Conservation (phyloP, 2,113 vertebrate genomes). For the Microcebus murinus region DNA sequence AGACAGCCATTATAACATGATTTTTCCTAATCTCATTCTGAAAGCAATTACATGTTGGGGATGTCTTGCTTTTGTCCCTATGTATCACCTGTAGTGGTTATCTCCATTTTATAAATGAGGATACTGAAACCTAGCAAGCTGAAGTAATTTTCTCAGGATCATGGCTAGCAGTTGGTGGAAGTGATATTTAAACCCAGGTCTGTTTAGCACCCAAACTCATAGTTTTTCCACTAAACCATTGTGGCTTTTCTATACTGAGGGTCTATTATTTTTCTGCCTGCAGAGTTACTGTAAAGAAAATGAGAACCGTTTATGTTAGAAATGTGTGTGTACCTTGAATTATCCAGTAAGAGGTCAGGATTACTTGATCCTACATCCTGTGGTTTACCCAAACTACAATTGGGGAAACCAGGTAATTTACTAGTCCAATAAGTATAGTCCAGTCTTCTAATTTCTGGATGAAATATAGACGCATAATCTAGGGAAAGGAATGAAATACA, state of each 20-base stretch:
- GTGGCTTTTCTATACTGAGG: slow-evolving; percentile 31
- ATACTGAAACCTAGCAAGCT: neutral
- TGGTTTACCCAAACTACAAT: slow-evolving; percentile 24
- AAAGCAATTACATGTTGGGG: slow-evolving; percentile 46
- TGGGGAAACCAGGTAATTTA: slow-evolving; percentile 47
- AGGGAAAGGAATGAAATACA: slow-evolving; percentile 27
- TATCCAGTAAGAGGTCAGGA: slow-evolving; percentile 20
- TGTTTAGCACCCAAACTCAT: slow-evolving; percentile 17
- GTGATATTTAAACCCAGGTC: slow-evolving; percentile 34
- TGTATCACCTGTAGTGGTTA: neutral
- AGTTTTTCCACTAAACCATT: slow-evolving; percentile 37
- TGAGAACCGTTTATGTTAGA: slow-evolving; percentile 52
- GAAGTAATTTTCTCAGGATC: slow-evolving; percentile 60
- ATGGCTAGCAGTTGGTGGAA: slow-evolving; percentile 33
- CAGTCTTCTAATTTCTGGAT: slow-evolving; percentile 6
- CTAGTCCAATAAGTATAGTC: slow-evolving; percentile 20
- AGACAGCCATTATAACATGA: neutral
- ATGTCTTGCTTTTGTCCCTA: neutral
- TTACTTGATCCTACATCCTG: slow-evolving; percentile 27
- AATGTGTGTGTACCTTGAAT: neutral
- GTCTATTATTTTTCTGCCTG: slow-evolving; percentile 38
- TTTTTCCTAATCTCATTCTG: slow-evolving; percentile 51
- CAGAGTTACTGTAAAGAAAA: slow-evolving; percentile 47
- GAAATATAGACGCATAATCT: slow-evolving; percentile 42
- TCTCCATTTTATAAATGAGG: slow-evolving; percentile 60